Evolutionary conservation across 1,140 invertebrate genomes (phyloP), one percentile per base, ranked within the genome.

Genomic region (Cylas formicarius): DNA sequence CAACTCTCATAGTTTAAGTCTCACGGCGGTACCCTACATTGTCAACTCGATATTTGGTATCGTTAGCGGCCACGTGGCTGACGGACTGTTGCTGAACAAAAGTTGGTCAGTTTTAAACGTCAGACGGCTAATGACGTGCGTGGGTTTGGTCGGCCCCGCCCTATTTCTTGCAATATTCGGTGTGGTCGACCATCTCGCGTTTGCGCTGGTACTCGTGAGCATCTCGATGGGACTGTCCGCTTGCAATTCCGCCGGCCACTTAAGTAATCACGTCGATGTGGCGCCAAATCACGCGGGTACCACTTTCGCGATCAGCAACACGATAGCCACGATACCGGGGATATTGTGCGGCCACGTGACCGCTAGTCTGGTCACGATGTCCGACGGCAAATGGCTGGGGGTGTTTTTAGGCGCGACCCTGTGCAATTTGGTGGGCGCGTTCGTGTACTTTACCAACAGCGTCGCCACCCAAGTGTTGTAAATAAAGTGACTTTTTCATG

Each of bases 281-380:
- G 84, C 84, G 3, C 84, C 84, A 2, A 84, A 84, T 69, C 80
- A 86, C 68, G 82, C 84, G 10, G 84, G 83, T 9, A 76, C 84
- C 22, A 86, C 83, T 35, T 88, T 87, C 67, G 83, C 84, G 14
- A 77, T 88, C 51, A 85, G 83, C 19, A 87, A 87, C 61, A 86
- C 84, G 11, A 70, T 86, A 43, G 82, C 83, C 18, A 86, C 83
- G 1, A 82, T 86, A 57, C 84, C 84, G 13, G 84, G 84, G 17
- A 84, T 87, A 40, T 63, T 84, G 18, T 84, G 81, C 61, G 84
- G 84, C n/a, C 84, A 84, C 26, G 52, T 87, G 20, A 86, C 84
- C 10, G 84, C 84, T 4, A 81, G 84, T 62, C 65, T 87, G 36
- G 84, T 87, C 0, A 80, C 75, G 1, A 72, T 79, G 24, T 83